Percentiles rank a stretch among this genome's conserved stretches.
Evolutionary conservation across 2,888 invertebrate species (phyloP).

Genomic region (Lasioglossum villosulum): DNA sequence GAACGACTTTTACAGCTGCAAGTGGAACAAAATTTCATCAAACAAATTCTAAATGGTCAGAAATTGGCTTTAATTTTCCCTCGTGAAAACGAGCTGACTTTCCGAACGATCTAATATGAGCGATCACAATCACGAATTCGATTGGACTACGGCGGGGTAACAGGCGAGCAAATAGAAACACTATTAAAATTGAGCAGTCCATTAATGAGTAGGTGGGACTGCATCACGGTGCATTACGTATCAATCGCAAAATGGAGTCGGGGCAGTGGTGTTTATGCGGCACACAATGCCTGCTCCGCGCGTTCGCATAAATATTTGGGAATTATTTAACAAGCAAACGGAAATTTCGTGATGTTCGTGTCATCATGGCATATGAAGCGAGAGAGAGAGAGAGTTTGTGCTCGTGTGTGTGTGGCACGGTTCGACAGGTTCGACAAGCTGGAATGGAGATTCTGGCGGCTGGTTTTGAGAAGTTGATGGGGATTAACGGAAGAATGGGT

Average conservation of each 20-base stretch:
- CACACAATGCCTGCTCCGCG: neutral
- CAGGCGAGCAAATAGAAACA: neutral
- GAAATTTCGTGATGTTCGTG: neutral
- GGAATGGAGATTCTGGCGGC: neutral
- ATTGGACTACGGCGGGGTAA: neutral
- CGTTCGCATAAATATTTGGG: conserved; percentile 15
- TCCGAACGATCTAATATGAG: neutral
- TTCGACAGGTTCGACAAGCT: neutral
- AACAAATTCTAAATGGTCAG: too few species aligned
- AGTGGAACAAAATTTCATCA: too few species aligned
- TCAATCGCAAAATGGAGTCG: neutral
- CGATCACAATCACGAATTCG: neutral
- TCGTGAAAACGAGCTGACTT: too few species aligned
- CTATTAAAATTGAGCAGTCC: neutral
- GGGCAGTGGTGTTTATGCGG: neutral
- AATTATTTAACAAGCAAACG: neutral
- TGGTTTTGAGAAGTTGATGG: neutral
- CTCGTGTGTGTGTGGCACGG: neutral
- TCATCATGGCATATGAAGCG: neutral
- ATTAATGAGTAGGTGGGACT: neutral
- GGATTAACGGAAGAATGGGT: conserved; percentile 1
- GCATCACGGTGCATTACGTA: neutral
- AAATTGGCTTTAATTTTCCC: too few species aligned
- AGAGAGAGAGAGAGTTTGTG: neutral
- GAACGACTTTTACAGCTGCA: too few species aligned